phyloP scores from a whole-genome alignment of 2,888 invertebrate genomes.

The Drosophila nr. perissopoda region DNA sequence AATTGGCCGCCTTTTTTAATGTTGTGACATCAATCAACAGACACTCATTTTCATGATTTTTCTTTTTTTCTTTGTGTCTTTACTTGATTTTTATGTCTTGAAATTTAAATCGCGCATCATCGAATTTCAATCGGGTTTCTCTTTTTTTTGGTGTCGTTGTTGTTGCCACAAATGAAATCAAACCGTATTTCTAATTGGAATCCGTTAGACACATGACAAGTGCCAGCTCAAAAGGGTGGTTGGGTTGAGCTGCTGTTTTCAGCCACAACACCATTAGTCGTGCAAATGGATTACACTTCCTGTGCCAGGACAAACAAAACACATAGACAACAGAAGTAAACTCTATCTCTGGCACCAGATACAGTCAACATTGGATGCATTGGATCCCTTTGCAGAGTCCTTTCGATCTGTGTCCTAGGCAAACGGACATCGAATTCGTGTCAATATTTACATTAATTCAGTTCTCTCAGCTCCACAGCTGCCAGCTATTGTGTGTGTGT shows the following conservation, averaged over 20 bases:
- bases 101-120: constrained; percentile 44
- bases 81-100: constrained; percentile 34
- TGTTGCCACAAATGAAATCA: neutral
- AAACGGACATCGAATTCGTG: constrained; percentile 67
- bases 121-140: constrained; percentile 40
- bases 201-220: constrained; percentile 30
- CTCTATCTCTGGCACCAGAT: constrained; percentile 16
- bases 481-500: constrained; percentile 22
- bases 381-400: constrained; percentile 6
- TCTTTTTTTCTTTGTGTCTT: constrained; percentile 13
- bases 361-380: constrained; percentile 8
- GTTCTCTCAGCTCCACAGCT: constrained; percentile 40
- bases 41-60: constrained; percentile 53
- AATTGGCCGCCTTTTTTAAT: constrained; percentile 76
- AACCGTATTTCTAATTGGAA: constrained; percentile 61
- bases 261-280: constrained; percentile 71
- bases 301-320: constrained; percentile 40
- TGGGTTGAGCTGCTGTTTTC: neutral
- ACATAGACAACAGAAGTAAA: constrained; percentile 26
- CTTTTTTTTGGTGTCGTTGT: neutral
- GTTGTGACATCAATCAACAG: constrained; percentile 76
- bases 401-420: constrained; percentile 46
- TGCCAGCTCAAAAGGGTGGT: neutral
- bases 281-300: constrained; percentile 54
- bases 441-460: constrained; percentile 79